These are phyloP conservation scores for Hydraecia micacea DNA, from an alignment of 2,888 invertebrate genomes.

Conservation along the genomic window DNA sequence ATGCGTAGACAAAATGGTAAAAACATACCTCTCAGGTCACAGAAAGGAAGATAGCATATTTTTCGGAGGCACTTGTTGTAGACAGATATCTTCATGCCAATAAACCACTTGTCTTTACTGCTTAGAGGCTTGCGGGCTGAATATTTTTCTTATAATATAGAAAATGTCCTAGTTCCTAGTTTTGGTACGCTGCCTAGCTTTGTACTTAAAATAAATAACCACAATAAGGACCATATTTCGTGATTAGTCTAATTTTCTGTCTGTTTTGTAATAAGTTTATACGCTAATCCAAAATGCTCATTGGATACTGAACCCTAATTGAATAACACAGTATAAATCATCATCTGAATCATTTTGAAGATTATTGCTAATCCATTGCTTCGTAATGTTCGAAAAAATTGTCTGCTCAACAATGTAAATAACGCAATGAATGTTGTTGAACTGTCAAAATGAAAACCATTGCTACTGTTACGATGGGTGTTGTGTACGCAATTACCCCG, in stretches of 20 bases:
- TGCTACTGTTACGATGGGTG: neutral
- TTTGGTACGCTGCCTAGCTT: neutral
- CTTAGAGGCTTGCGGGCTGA: neutral
- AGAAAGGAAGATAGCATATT: neutral
- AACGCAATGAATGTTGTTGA: neutral
- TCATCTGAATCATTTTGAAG: neutral
- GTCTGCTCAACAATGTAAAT: neutral
- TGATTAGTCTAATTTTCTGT: neutral
- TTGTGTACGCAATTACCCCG: neutral
- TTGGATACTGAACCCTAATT: neutral
- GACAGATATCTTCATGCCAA: constrained; percentile 22
- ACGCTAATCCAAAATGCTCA: neutral
- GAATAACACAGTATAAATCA: neutral
- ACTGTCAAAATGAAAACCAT: neutral
- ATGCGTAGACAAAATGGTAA: neutral
- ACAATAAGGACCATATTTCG: too few species aligned
- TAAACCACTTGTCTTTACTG: constrained; percentile 12
- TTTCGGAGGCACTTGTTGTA: constrained; percentile 15
- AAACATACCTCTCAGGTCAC: neutral
- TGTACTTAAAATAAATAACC: too few species aligned
- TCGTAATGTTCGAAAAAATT: neutral
- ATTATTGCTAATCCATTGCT: neutral
- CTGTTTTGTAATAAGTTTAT: neutral
- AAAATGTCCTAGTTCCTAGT: neutral
- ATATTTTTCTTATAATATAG: constrained; percentile 7